Evolutionary conservation across 2,113 vertebrate genomes (phyloP), one percentile per base, ranked within the genome.

Genomic region (Zosterops borbonicus): DNA sequence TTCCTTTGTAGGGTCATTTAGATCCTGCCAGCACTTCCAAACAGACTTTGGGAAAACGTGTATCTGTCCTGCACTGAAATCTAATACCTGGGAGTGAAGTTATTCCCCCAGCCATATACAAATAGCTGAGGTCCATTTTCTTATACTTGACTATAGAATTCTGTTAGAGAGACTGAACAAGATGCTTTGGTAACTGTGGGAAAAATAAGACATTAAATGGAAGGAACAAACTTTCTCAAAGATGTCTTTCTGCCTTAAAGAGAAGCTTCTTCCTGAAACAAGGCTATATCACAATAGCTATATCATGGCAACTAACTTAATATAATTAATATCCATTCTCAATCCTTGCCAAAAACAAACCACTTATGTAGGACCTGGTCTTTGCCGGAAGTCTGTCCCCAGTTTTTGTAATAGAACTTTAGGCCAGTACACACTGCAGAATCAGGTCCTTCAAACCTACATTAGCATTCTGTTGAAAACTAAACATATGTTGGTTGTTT

Each of bases 381-480:
- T 68, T 87, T 75, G 29, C 35, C 58, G 70, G 44, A 70, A 28
- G 19, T 8, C 41, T 41, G 4, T 55, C 75, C 53, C 21, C 14
- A 12, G 4, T 33, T 77, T 18, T n/a, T 91, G 74, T 68, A 79
- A 9, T 4, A 73, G 27, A 77, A 17, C 18, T 81, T 90, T 9
- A 75, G 35, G 33, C 44, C 50, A 74, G 41, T 31, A 55, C 22
- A 42, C 16, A 12, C 56, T 87, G 62, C 46, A 95, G 83, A 86
- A 50, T 79, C n/a, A 63, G 58, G 46, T 87, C 67, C 75, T 90
- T 91, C 60, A 92, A 78, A 90, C 23, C 37, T 87, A 78, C 81
- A 92, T 83, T 64, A 92, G 55, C 39, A 92, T 91, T 90, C 79
- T 89, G 55, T 94, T 95, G 73, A 89, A 71, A 97, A 95, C 15